Conservation (phyloP, 2,888 invertebrate genomes). For the Chrysolina oricalcia region DNA sequence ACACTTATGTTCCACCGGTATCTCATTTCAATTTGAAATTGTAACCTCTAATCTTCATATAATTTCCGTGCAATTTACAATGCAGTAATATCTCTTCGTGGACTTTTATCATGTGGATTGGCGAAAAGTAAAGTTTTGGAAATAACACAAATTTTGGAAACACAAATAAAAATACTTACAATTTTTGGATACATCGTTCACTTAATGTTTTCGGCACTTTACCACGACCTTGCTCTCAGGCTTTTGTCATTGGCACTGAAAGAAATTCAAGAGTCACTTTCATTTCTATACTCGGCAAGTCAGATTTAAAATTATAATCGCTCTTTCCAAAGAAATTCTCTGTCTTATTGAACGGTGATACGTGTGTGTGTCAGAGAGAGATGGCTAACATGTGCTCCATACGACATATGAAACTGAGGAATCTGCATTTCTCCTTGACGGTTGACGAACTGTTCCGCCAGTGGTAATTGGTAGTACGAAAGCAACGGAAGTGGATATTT, state of each 20-base stretch:
- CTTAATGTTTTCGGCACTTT: constrained; percentile 34
- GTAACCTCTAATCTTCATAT: too few relatives aligned
- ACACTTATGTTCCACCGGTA: too few relatives aligned
- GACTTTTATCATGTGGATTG: too few relatives aligned
- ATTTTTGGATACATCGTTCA: constrained; percentile 35
- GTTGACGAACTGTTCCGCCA: constrained; percentile 39
- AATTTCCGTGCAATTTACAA: too few relatives aligned
- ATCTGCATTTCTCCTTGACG: constrained; percentile 49
- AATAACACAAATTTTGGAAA: neutral
- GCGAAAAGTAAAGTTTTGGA: too few relatives aligned
- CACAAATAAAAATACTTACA: constrained; percentile 31
- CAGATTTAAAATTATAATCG: constrained; percentile 47
- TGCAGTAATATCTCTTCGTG: too few relatives aligned
- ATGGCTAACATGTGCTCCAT: constrained; percentile 45
- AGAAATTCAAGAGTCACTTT: constrained; percentile 64
- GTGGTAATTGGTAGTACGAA: neutral
- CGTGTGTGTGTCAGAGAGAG: constrained; percentile 47
- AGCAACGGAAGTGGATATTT: neutral
- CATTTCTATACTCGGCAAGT: constrained; percentile 65
- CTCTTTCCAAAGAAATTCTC: constrained; percentile 53
- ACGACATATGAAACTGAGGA: constrained; percentile 50
- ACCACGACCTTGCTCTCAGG: constrained; percentile 61
- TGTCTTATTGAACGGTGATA: constrained; percentile 43
- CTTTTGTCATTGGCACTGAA: constrained; percentile 68
- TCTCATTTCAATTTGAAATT: too few relatives aligned